A percentile compares a stretch with the other conserved stretches of the same genome.
Evolutionary conservation across 2,113 vertebrate species (phyloP).

Genomic region (Lagopus muta): DNA sequence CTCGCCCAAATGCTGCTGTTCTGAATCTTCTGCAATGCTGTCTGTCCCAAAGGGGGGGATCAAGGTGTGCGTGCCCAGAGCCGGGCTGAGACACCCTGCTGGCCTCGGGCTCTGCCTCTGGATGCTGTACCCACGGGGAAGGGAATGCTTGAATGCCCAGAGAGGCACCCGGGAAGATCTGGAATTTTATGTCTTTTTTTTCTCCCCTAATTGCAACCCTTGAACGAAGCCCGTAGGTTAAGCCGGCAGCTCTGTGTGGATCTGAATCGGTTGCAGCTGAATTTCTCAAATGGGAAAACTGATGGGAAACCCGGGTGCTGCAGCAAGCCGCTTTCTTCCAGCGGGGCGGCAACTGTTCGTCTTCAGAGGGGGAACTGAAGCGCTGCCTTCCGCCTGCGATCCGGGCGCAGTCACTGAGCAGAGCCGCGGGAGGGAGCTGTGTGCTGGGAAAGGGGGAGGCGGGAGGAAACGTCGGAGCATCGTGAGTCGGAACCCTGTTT

Average conservation of each 20-base stretch:
- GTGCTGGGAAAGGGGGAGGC: background rate
- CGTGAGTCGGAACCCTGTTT: background rate
- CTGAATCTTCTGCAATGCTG: background rate
- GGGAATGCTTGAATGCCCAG: background rate
- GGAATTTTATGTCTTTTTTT: background rate
- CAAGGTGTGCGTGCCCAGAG: background rate
- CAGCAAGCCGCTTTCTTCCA: background rate
- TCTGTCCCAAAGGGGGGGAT: background rate
- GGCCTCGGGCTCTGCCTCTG: background rate
- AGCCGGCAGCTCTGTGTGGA: background rate
- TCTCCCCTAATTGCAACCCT: background rate
- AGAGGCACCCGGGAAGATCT: background rate
- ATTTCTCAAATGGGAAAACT: background rate
- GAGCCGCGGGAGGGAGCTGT: background rate
- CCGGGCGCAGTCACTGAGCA: too few relatives aligned
- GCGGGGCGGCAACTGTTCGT: background rate
- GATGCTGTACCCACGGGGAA: accelerated
- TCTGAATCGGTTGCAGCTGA: background rate
- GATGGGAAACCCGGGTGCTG: background rate
- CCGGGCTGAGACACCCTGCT: accelerated
- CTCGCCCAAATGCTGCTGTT: background rate
- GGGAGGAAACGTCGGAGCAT: background rate
- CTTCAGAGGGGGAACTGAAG: background rate
- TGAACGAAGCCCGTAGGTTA: background rate
- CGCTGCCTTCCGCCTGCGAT: accelerated